Conservation (phyloP, 2,888 invertebrate genomes). For the Andrena dorsata region DNA sequence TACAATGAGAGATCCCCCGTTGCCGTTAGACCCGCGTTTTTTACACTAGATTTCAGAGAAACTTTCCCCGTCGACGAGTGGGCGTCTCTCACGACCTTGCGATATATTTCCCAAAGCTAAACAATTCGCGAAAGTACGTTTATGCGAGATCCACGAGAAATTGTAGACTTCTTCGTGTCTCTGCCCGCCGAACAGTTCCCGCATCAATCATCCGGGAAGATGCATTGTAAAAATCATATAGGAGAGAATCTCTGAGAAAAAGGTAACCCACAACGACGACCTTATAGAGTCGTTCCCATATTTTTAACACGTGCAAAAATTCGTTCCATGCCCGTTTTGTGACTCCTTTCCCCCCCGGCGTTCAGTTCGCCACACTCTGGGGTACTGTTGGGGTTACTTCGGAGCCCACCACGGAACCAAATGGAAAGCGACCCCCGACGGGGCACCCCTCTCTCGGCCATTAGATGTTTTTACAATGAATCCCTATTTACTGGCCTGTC, state of each 20-base stretch:
- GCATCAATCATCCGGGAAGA: too few species aligned
- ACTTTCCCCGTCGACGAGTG: conserved; percentile 36
- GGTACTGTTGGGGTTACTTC: conserved; percentile 70
- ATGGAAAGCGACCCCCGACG: conserved; percentile 61
- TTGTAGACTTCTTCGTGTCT: too few species aligned
- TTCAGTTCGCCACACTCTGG: conserved; percentile 59
- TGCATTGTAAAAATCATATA: neutral
- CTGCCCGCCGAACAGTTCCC: too few species aligned
- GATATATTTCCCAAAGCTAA: conserved; percentile 20
- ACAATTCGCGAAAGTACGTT: too few species aligned
- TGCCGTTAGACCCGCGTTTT: conserved; percentile 52
- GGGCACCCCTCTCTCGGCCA: conserved; percentile 64
- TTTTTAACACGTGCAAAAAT: conserved; percentile 68
- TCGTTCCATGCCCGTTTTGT: conserved; percentile 51
- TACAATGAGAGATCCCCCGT: conserved; percentile 64
- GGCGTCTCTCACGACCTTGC: conserved; percentile 28
- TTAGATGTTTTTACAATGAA: conserved; percentile 83
- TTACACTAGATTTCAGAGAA: conserved; percentile 46
- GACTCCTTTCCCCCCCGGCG: conserved; percentile 17
- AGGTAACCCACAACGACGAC: neutral
- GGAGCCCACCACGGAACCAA: conserved; percentile 56
- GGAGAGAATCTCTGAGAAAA: neutral
- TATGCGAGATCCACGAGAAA: too few species aligned
- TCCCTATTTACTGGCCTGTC: conserved; percentile 83
- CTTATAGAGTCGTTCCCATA: conserved; percentile 60